phyloP scores from a whole-genome alignment of 2,113 vertebrate genomes.

The Python bivittatus region DNA sequence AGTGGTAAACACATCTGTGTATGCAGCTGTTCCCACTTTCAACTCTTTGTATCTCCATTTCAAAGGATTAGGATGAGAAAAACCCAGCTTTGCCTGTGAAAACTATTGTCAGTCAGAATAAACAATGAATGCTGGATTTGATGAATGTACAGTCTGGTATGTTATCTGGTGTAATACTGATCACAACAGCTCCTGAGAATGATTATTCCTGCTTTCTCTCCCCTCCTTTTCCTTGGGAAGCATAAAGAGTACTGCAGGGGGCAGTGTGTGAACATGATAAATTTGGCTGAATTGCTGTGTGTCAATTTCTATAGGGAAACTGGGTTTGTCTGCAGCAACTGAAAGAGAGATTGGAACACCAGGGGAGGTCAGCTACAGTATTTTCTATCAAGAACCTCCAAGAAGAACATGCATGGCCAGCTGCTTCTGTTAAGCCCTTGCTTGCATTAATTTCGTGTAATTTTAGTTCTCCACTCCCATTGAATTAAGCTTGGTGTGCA shows the following conservation, averaged over 20 bases:
- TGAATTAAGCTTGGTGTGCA: not conserved
- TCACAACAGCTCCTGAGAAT: no score
- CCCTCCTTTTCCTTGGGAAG: not conserved
- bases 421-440: not conserved
- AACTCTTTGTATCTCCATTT: no score
- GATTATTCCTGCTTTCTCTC: no score
- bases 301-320: not conserved
- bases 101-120: not conserved
- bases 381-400: not conserved
- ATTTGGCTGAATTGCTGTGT: not conserved
- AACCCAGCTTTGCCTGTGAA: not conserved
- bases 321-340: not conserved
- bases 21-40: no score
- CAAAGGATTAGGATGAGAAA: not conserved
- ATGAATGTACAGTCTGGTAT: not conserved
- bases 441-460: not conserved
- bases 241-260: constrained; percentile 65
- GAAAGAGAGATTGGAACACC: not conserved
- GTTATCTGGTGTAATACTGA: no score
- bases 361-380: not conserved
- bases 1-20: no score
- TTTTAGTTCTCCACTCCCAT: not conserved
- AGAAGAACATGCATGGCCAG: not conserved
- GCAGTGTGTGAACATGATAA: constrained; percentile 25
- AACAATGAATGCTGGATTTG: not conserved